Conservation (phyloP, 2,113 vertebrate genomes). For the Engystomops pustulosus region DNA sequence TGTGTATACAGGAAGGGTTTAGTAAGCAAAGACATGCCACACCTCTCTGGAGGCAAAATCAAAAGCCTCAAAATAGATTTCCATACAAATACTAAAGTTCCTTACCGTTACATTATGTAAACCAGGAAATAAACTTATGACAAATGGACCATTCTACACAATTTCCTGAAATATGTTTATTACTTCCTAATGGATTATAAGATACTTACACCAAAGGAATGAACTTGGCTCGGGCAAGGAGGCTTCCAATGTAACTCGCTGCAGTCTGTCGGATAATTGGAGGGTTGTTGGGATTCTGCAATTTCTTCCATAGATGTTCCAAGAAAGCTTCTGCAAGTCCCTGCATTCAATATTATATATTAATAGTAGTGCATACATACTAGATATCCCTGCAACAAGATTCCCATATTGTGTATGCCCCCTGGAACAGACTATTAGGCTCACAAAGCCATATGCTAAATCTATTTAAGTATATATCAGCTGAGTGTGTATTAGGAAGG, state of each 20-base stretch:
- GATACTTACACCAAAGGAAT: conserved; percentile 87
- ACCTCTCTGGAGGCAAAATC: no score
- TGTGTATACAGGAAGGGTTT: no score
- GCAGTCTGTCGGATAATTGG: conserved; percentile 88
- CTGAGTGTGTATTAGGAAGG: not conserved
- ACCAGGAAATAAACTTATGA: no score
- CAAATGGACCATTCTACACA: no score
- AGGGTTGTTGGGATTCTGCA: conserved; percentile 87
- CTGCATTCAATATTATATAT: conserved; percentile 66
- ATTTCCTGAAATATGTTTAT: not conserved
- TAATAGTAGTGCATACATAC: not conserved
- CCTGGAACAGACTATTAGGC: not conserved
- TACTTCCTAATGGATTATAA: not conserved
- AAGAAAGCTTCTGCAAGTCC: conserved; percentile 92
- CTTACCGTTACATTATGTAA: no score
- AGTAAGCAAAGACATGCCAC: no score
- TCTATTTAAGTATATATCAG: no score
- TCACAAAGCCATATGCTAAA: no score
- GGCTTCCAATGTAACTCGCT: conserved; percentile 91
- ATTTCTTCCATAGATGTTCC: conserved; percentile 93
- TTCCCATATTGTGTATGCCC: not conserved
- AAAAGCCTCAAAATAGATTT: no score
- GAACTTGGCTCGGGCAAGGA: conserved; percentile 93
- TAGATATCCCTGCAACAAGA: not conserved
- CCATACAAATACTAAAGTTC: no score